Evolutionary conservation across 1,140 invertebrate species (phyloP).

Genomic region (Cryptotermes secundus): DNA sequence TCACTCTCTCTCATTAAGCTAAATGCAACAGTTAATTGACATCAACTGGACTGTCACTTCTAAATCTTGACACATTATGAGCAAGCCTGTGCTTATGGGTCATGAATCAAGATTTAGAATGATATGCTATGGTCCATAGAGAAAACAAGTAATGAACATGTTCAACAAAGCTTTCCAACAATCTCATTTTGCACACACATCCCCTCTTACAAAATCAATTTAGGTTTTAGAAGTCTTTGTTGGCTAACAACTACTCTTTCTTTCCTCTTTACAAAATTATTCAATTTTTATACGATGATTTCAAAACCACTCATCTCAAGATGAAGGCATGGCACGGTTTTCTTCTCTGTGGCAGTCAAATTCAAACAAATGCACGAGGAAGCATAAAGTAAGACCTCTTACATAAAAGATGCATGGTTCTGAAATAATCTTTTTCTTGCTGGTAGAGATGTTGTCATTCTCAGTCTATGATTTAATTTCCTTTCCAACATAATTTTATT

Average conservation of each 20-base stretch:
- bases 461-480: not conserved
- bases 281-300: not conserved
- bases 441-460: not conserved
- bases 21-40: conserved; percentile 10
- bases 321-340: not conserved
- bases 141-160: not conserved
- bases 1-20: not conserved
- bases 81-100: not conserved
- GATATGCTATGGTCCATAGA: not conserved
- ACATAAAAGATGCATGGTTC: not conserved
- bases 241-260: not conserved
- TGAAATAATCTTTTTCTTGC: not conserved
- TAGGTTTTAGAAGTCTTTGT: not conserved
- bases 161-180: conserved; percentile 19
- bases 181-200: not conserved
- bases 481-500: not conserved
- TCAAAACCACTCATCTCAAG: not conserved
- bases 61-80: not conserved
- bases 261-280: not conserved
- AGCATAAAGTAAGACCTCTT: conserved; percentile 5
- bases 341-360: not conserved
- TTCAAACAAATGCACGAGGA: not conserved
- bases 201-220: not conserved
- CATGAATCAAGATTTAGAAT: not conserved
- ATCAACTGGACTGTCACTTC: not conserved